Percentiles rank a stretch among this genome's conserved stretches.
Conservation (phyloP, 2,113 vertebrate genomes). For the Petromus typicus region DNA sequence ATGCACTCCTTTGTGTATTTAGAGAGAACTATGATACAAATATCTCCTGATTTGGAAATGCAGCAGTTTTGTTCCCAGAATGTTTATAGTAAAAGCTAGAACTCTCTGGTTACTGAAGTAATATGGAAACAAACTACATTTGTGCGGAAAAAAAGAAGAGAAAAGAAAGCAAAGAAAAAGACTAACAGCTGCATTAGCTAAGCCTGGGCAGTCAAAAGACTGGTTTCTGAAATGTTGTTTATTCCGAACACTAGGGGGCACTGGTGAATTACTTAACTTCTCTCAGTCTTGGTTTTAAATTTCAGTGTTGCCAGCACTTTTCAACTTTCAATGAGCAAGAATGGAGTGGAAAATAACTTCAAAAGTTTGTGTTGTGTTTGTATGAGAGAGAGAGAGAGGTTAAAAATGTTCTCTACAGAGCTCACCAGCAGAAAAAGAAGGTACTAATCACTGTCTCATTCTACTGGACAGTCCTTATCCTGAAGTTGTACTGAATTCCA, state of each 20-base stretch:
- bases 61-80: conserved; percentile 43
- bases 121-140: conserved; percentile 49
- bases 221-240: accelerated
- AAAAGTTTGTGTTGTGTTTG: conserved; percentile 68
- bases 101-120: conserved; percentile 32
- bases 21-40: conserved; percentile 54
- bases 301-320: conserved; percentile 30
- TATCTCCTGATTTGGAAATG: conserved; percentile 1
- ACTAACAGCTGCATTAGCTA: background rate
- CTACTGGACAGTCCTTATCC: background rate
- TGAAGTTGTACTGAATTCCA: background rate
- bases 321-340: conserved; percentile 68
- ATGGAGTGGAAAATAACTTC: conserved; percentile 77
- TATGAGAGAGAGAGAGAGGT: conserved; percentile 48
- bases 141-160: conserved; percentile 53
- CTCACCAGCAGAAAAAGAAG: background rate
- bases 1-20: conserved; percentile 56
- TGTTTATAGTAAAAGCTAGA: conserved; percentile 37
- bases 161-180: background rate
- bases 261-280: conserved; percentile 78
- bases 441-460: conserved; percentile 24
- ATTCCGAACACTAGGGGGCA: conserved; percentile 84
- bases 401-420: conserved; percentile 50
- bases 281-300: background rate
- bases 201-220: background rate